Base-by-base conservation (phyloP, 2,888 invertebrate species). In the Ernsta delagoae region DNA sequence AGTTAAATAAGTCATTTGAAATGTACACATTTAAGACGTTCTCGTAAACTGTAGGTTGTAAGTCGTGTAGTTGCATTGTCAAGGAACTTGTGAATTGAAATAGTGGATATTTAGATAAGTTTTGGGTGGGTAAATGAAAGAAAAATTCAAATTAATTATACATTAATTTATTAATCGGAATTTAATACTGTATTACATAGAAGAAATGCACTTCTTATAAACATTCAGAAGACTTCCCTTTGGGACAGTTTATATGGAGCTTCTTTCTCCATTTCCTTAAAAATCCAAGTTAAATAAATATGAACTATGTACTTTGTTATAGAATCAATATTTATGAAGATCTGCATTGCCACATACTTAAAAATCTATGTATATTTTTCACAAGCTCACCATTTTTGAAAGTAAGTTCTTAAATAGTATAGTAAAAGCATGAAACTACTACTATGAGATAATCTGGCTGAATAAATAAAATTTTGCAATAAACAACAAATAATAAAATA, bases 111-210 rank as follows among this genome's bases (percentile, higher is more conserved):
- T 24, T 1, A 24, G 24, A 24, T 24, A 24, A 3, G 24, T 24
- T 24, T 24, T 24, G 24, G 24, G 24, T 3, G 24, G 24, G 24
- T 24, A 24, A 24, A 24, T 24, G 3, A 24, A 24, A 24, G 24
- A 24, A 36, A 36, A 36, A 36, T 36, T 36, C 36, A 36, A 11
- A 60, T 68, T 83, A 83, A 80, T 89, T 85, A 89, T 90, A 92
- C 89, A 93, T 93, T 86, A 90, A 92, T 93, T 94, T 93, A 93
- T 90, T 93, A 93, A 90, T 92, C 91, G 86, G 95, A 95, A 95
- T 95, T 95, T 96, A 96, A 96, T 96, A 96, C 96, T 96, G 96
- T 96, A 96, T 96, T 96, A 96, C 96, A 96, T 96, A 96, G 96
- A 96, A 96, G 96, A 96, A 96, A 96, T 96, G 96, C 96, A 96